Conservation (phyloP, 2,113 vertebrate genomes). For the Siphamia tubifer region DNA sequence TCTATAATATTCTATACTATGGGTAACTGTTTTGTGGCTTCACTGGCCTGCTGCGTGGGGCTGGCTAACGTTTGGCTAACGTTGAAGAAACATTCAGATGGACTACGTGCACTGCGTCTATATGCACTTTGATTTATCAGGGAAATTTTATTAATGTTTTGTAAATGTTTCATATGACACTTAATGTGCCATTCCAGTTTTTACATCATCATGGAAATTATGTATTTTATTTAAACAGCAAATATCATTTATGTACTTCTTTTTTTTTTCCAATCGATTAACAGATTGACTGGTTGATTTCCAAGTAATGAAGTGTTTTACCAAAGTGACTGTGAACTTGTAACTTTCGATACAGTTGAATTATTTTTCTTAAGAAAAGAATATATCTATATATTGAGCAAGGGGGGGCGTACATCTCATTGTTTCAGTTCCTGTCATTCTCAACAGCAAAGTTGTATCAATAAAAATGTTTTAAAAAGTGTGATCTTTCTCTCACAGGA, state of each 20-base stretch:
- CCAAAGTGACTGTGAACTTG: slow-evolving; percentile 99
- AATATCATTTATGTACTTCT: slow-evolving; percentile 77
- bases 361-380: slow-evolving; percentile 92
- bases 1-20: slow-evolving; percentile 85
- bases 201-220: slow-evolving; percentile 83
- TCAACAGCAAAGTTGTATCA: slow-evolving; percentile 90
- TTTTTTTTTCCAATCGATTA: slow-evolving; percentile 67
- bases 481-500: slow-evolving; percentile 57
- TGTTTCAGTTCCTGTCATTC: slow-evolving; percentile 91
- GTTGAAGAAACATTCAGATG: slow-evolving; percentile 86
- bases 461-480: slow-evolving; percentile 84
- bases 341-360: slow-evolving; percentile 88
- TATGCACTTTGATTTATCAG: slow-evolving; percentile 99
- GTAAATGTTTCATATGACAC: slow-evolving; percentile 98
- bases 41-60: slow-evolving; percentile 87
- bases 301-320: slow-evolving; percentile 91
- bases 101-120: slow-evolving; percentile 95
- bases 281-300: slow-evolving; percentile 80
- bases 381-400: slow-evolving; percentile 81
- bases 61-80: slow-evolving; percentile 84
- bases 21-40: slow-evolving; percentile 90
- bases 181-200: slow-evolving; percentile 92
- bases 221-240: slow-evolving; percentile 81
- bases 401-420: slow-evolving; percentile 79
- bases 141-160: slow-evolving; percentile 99